A percentile compares a stretch with the other conserved stretches of the same genome.
Evolutionary conservation across 1,140 invertebrate genomes (phyloP).

Genomic region (Cotesia chilonis): DNA sequence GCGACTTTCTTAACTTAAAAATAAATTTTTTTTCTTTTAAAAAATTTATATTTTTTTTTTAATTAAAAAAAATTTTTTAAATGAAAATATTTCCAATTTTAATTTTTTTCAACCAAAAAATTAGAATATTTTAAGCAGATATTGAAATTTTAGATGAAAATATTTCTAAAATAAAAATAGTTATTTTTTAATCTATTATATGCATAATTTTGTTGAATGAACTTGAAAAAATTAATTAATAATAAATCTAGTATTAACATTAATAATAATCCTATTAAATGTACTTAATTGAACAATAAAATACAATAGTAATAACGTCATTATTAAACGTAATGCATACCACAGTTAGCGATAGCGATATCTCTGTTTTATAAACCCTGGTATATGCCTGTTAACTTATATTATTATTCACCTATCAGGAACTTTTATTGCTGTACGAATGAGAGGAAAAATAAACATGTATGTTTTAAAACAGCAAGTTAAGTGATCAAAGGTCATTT

Average conservation of each 20-base stretch:
- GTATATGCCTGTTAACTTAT: conserved; percentile 23
- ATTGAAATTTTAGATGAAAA: too few relatives aligned
- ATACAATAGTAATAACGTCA: conserved; percentile 23
- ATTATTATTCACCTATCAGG: conserved; percentile 12
- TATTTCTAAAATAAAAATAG: too few relatives aligned
- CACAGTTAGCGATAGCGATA: conserved; percentile 44
- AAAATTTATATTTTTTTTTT: background rate
- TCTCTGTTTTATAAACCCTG: conserved; percentile 47
- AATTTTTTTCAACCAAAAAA: too few relatives aligned
- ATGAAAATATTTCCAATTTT: too few relatives aligned
- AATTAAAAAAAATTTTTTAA: too few relatives aligned
- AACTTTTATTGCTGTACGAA: conserved; percentile 31
- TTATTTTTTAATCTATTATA: too few relatives aligned
- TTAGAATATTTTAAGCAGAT: too few relatives aligned
- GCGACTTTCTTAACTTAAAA: too few relatives aligned
- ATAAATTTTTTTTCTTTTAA: background rate
- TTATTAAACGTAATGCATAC: conserved; percentile 22
- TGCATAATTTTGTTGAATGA: too few relatives aligned
- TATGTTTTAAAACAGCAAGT: background rate
- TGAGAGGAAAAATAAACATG: conserved; percentile 10
- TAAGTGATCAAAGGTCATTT: background rate
- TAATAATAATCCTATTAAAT: background rate
- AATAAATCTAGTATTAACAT: too few relatives aligned
- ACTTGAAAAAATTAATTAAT: too few relatives aligned
- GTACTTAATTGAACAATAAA: background rate